Base-by-base conservation (phyloP, 2,797 vertebrate species). In the Pogonophryne albipinna region DNA sequence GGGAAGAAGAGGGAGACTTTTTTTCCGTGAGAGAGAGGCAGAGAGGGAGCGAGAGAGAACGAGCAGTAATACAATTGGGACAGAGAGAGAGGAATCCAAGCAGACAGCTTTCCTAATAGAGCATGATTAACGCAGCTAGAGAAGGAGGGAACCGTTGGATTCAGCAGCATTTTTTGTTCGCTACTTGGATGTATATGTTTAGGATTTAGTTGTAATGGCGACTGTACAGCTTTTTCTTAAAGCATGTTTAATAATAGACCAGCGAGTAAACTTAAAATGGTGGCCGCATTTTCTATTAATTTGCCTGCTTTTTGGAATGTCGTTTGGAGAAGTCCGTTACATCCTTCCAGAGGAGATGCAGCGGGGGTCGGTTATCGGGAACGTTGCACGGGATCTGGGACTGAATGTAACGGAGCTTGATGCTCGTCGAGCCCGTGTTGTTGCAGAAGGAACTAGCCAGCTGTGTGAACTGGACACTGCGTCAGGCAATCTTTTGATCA, bases 331-430 rank as follows among this genome's bases (percentile, higher is more conserved):
- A 69, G 91, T 96, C 49, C 88, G 85, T 50, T 96, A 95, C 67
- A 90, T 94, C 0, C 85, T 95, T 63, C 89, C 84, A 13, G 95
- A 96, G 79, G 95, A 96, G 80, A 91, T 93, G 87, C 89, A 92
- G 70, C 92, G 82, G 51, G 92, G 94, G 1, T 93, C 94, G 3
- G 90, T 95, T 38, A 94, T 96, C 55, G 95, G 95, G 1, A 93
- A 95, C 68, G 82, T 96, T 65, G 87, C 93, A 0, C 85, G 82
- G 74, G 95, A 96, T 83, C 81, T 96, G 15, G 92, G 92, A 2
- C 78, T 96, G 58, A 71, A 92, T 71, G 79, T 89, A 58, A 53
- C n/a, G 3, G 91, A 94, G 67, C 91, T 96, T 55, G 58, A 19
- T 44, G 83, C 73, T 66, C 93, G 90, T 57, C 88, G 92, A 45